Evolutionary conservation across 2,888 invertebrate species (phyloP).

Genomic region (Ophion ventricosus): DNA sequence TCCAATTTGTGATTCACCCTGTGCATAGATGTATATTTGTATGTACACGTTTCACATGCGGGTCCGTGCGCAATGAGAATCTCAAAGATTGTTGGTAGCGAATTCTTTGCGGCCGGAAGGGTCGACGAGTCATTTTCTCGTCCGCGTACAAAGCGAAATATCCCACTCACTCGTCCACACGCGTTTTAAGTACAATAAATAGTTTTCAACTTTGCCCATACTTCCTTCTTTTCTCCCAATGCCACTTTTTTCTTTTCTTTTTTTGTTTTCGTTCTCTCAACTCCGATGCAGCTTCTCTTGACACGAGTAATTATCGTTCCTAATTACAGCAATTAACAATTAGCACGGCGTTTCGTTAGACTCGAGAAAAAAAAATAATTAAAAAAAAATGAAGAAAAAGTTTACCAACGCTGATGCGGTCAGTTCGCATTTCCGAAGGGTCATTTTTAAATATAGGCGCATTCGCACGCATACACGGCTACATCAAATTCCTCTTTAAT

Average conservation of each 20-base stretch:
- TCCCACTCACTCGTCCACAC: slow-evolving; percentile 19
- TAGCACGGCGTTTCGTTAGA: slow-evolving; percentile 39
- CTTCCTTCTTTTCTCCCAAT: background rate
- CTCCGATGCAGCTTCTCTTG: slow-evolving; percentile 5
- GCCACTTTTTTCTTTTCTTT: slow-evolving; percentile 10
- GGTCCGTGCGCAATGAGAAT: background rate
- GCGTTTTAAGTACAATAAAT: slow-evolving; percentile 13
- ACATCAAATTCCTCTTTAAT: slow-evolving; percentile 47
- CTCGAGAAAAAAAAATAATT: background rate
- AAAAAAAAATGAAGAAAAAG: background rate
- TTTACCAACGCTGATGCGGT: slow-evolving; percentile 10
- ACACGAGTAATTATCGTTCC: slow-evolving; percentile 31
- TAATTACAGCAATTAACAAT: slow-evolving; percentile 53
- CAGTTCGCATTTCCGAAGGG: slow-evolving; percentile 38
- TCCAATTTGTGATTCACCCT: background rate
- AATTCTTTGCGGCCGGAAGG: slow-evolving; percentile 31
- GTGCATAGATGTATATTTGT: background rate
- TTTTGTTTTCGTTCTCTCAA: background rate
- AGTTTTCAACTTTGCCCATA: slow-evolving; percentile 26
- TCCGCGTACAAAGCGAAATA: background rate
- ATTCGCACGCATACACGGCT: background rate
- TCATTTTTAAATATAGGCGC: slow-evolving; percentile 3
- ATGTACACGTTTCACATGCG: background rate
- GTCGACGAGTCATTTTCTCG: background rate
- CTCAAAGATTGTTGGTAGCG: slow-evolving; percentile 37